A percentile compares a stretch with the other conserved stretches of the same genome.
These are phyloP conservation scores for Muschampia plurimacula DNA, from an alignment of 2,888 invertebrate genomes.

Conservation along the genomic window DNA sequence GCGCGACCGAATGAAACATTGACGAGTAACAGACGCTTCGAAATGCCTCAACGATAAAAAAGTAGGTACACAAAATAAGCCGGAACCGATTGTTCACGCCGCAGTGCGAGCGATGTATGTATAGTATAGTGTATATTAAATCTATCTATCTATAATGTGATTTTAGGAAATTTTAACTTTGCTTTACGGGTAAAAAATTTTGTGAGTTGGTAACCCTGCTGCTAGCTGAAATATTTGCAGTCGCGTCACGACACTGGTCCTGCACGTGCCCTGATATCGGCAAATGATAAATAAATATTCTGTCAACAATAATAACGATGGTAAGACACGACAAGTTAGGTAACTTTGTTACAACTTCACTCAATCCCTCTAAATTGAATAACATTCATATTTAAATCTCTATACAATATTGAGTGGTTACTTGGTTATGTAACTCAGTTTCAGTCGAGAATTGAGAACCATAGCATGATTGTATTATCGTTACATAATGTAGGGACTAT, in stretches of 20 bases:
- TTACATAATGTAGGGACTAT: not conserved
- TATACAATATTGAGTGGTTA: not conserved
- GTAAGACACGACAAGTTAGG: conserved; percentile 31
- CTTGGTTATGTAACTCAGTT: conserved; percentile 5
- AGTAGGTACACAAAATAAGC: too few relatives aligned
- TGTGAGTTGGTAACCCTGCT: not conserved
- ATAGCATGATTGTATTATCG: not conserved
- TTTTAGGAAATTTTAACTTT: not conserved
- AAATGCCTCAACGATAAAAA: too few relatives aligned
- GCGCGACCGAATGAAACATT: too few relatives aligned
- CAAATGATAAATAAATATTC: conserved; percentile 38
- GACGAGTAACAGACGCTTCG: too few relatives aligned
- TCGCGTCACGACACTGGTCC: conserved; percentile 21
- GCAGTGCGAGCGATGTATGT: too few relatives aligned
- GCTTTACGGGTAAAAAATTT: not conserved
- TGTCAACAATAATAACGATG: conserved; percentile 32
- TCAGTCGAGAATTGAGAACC: conserved; percentile 1
- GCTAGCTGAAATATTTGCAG: conserved; percentile 20
- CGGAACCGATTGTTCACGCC: too few relatives aligned
- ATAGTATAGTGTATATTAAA: too few relatives aligned
- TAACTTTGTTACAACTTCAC: conserved; percentile 19
- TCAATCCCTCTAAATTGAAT: conserved; percentile 6
- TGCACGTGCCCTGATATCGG: conserved; percentile 32
- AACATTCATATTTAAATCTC: conserved; percentile 10
- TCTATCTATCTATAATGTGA: too few relatives aligned